phyloP scores from a whole-genome alignment of 1,140 invertebrate genomes.

The Drosophila triauraria region DNA sequence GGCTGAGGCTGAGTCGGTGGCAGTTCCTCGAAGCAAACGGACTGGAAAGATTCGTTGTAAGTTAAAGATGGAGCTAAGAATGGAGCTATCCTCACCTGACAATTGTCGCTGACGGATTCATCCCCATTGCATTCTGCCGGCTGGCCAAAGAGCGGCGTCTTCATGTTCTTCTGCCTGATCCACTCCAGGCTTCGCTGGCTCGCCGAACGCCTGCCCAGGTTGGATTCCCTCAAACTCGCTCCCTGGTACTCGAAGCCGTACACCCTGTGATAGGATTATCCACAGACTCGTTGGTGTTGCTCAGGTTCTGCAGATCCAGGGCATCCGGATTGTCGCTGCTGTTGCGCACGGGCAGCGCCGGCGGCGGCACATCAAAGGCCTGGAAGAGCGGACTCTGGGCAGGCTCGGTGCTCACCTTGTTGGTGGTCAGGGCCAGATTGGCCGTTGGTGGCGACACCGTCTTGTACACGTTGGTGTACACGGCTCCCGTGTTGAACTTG shows the following conservation, averaged over 20 bases:
- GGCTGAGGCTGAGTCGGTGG: constrained; percentile 48
- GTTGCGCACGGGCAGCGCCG: constrained; percentile 50
- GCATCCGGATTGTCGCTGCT: constrained; percentile 68
- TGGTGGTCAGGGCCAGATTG: constrained; percentile 69
- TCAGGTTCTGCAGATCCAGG: constrained; percentile 72
- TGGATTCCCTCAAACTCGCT: constrained; percentile 59
- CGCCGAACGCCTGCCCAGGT: constrained; percentile 67
- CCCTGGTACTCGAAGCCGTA: constrained; percentile 71
- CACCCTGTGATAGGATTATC: constrained; percentile 77
- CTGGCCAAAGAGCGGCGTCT: constrained; percentile 64
- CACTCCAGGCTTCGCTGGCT: constrained; percentile 66
- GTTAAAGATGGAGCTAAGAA: too few species aligned
- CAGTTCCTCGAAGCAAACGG: constrained; percentile 71
- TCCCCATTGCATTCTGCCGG: constrained; percentile 69
- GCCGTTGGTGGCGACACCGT: constrained; percentile 76
- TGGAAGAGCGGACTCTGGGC: constrained; percentile 44
- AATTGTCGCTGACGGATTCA: constrained; percentile 65
- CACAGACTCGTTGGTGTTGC: constrained; percentile 74
- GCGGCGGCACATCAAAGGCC: constrained; percentile 57
- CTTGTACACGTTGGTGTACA: constrained; percentile 73
- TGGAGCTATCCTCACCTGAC: constrained; percentile 57
- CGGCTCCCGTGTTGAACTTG: constrained; percentile 67
- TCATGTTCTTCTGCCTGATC: constrained; percentile 57
- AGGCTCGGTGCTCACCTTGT: constrained; percentile 76
- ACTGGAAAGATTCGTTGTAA: constrained; percentile 13